Percentiles rank a stretch among this genome's conserved stretches.
phyloP scores from a whole-genome alignment of 2,113 vertebrate species.

The Platycercus adscitus region DNA sequence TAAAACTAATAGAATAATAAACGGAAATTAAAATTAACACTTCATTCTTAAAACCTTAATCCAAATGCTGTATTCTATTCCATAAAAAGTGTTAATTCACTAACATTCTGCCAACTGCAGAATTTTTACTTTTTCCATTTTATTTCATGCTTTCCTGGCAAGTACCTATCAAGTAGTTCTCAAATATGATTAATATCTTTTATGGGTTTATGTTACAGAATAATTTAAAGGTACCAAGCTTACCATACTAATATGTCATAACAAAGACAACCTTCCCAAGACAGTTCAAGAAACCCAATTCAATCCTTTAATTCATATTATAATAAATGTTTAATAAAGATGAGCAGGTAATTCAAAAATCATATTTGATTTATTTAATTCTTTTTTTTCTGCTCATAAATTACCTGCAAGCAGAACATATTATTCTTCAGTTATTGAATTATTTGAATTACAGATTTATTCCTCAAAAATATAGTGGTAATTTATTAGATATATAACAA shows the following conservation, averaged over 20 bases:
- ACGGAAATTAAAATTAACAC: not conserved
- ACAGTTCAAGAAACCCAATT: not conserved
- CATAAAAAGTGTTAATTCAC: not conserved
- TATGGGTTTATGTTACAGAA: not conserved
- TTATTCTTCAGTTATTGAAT: constrained; percentile 28
- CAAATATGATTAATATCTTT: not conserved
- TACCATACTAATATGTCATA: not conserved
- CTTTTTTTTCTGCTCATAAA: constrained; percentile 32
- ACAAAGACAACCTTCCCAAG: not conserved
- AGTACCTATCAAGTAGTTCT: not conserved
- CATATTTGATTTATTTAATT: not conserved
- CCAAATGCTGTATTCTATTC: not conserved
- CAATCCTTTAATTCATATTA: constrained; percentile 1
- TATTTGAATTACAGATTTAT: constrained; percentile 46
- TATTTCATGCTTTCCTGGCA: not conserved
- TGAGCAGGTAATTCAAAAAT: not conserved
- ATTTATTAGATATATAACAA: not conserved
- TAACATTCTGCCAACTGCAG: not conserved
- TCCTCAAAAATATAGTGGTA: not conserved
- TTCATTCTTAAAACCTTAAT: not conserved
- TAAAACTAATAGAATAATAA: not conserved
- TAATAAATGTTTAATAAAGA: constrained; percentile 9
- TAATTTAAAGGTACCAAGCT: not conserved
- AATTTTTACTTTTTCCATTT: not conserved
- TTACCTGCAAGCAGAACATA: not conserved